phyloP scores from a whole-genome alignment of 2,113 vertebrate species.

The Oreochromis tanganicae region DNA sequence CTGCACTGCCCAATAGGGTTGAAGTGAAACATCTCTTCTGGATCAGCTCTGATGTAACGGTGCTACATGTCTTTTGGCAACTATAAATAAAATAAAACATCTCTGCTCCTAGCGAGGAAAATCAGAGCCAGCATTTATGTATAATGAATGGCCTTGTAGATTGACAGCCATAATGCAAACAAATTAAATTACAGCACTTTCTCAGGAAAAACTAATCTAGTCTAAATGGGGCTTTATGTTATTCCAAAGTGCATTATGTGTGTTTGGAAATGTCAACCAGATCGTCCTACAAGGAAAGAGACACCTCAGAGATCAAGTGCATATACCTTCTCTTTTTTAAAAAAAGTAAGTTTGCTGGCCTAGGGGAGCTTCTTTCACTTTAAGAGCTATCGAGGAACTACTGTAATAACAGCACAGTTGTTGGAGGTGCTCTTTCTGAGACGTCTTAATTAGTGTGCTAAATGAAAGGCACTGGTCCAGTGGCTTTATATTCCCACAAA shows the following conservation, averaged over 20 bases:
- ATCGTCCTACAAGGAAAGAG: not conserved
- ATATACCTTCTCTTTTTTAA: not conserved
- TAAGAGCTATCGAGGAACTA: not conserved
- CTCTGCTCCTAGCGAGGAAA: not conserved
- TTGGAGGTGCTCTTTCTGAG: not conserved
- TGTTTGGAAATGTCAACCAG: not conserved
- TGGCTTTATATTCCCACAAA: conserved; percentile 28
- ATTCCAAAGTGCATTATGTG: not conserved
- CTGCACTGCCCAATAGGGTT: not conserved
- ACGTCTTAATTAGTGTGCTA: conserved; percentile 38
- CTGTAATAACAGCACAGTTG: not conserved
- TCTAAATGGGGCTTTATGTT: not conserved
- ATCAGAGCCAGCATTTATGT: not conserved
- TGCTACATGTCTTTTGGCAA: not conserved
- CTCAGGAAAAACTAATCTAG: not conserved
- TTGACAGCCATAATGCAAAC: not conserved
- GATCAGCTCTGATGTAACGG: not conserved
- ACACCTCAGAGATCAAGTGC: not conserved
- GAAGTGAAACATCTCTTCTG: not conserved
- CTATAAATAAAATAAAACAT: not conserved
- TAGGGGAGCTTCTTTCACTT: not conserved
- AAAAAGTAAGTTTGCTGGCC: not conserved
- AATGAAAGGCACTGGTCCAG: conserved; percentile 7
- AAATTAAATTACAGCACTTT: conserved; percentile 8
- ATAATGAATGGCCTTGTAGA: not conserved